Evolutionary conservation across 2,888 invertebrate genomes (phyloP), one percentile per base, ranked within the genome.

Genomic region (Bellardia pandia): DNA sequence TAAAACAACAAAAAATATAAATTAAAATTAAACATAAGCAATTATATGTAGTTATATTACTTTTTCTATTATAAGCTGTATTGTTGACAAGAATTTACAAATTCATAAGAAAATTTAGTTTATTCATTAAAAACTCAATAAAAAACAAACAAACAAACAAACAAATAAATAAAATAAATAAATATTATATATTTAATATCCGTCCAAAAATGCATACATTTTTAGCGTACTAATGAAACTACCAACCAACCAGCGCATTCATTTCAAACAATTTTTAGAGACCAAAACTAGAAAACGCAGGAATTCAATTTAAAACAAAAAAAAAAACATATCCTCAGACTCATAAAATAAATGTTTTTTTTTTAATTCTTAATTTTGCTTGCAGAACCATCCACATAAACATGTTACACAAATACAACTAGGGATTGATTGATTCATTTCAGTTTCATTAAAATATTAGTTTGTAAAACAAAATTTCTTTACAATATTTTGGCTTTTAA

Each of bases 121-220:
- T 48, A 62, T 23, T 81, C 78, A 82, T 74, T 69, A 56, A 53
- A 56, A 53, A 56, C 23, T 23, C 13, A n/a, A 16, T 42, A 60
- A 51, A 48, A 79, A 83, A n/a, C n/a, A n/a, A 42, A 69, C 68
- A 56, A 51, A 74, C 23, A 42, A 71, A 56, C n/a, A 51, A 72
- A 56, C 56, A 13, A 84, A 23, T 60, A 66, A 62, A 53, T 30
- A 78, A 66, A 79, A 77, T 62, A 79, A 56, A 75, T 45, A 48
- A 51, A 85, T 66, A 72, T 56, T 64, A 66, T 66, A 84, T 77
- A 75, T 86, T 88, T 89, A 88, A 89, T 85, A 89, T 89, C 89
- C 89, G 89, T 89, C 89, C 88, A 89, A 88, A 82, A 87, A 78
- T 78, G 81, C 87, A 87, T 85, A 85, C 75, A 78, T 85, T 87